Percentiles rank a stretch among this genome's conserved stretches.
These are phyloP conservation scores for Agrotis clavis DNA, from an alignment of 2,888 invertebrate species.

Conservation along the genomic window DNA sequence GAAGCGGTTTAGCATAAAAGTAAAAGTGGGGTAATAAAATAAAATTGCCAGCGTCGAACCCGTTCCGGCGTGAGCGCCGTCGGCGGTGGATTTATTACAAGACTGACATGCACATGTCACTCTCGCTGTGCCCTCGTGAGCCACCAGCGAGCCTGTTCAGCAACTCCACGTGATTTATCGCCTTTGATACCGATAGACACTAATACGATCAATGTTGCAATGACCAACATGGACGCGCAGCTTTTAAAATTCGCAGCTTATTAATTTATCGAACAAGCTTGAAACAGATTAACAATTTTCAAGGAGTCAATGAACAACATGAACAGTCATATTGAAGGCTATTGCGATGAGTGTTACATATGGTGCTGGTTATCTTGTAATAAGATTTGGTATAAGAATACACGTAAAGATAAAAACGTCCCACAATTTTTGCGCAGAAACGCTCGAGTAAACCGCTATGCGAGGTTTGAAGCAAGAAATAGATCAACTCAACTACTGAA, in stretches of 20 bases:
- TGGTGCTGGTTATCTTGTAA: no score
- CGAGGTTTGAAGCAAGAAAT: slow-evolving; percentile 13
- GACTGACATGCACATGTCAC: slow-evolving; percentile 67
- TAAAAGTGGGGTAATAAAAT: slow-evolving; percentile 86
- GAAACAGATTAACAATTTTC: not conserved
- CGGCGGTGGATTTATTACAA: slow-evolving; percentile 78
- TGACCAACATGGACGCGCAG: not conserved
- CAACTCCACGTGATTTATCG: slow-evolving; percentile 38
- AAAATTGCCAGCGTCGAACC: slow-evolving; percentile 76
- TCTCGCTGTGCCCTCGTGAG: slow-evolving; percentile 68
- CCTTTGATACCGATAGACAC: slow-evolving; percentile 13
- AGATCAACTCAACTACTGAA: not conserved
- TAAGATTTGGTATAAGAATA: not conserved
- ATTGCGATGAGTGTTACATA: not conserved
- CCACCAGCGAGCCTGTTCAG: slow-evolving; percentile 58
- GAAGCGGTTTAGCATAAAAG: slow-evolving; percentile 78
- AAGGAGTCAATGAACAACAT: not conserved
- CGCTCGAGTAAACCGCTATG: slow-evolving; percentile 6
- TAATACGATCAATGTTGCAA: not conserved
- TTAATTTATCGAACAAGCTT: not conserved
- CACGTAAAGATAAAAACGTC: not conserved
- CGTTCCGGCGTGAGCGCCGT: slow-evolving; percentile 74
- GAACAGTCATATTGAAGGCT: not conserved
- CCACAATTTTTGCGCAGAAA: not conserved
- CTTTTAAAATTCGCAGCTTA: slow-evolving; percentile 1